Percentiles rank a stretch among this genome's conserved stretches.
These are phyloP conservation scores for Chelonus formosanus DNA, from an alignment of 2,888 invertebrate genomes.

Conservation along the genomic window DNA sequence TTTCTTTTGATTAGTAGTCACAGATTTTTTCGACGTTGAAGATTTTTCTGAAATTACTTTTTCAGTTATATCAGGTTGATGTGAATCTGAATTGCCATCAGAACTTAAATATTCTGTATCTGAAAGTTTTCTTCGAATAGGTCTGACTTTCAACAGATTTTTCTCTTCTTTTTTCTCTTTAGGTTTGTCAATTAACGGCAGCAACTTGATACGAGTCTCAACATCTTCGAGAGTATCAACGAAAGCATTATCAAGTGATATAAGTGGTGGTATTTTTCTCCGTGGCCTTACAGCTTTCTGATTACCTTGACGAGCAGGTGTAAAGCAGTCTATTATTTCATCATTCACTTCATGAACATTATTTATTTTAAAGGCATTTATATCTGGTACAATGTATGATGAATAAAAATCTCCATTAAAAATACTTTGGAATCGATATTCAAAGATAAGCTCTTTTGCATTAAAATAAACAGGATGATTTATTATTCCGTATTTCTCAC, in stretches of 20 bases:
- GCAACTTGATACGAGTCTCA: slow-evolving; percentile 5
- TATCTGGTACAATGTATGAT: slow-evolving; percentile 46
- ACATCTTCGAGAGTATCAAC: slow-evolving; percentile 38
- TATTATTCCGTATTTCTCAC: slow-evolving; percentile 45
- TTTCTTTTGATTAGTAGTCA: too few relatives aligned
- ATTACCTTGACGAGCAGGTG: slow-evolving; percentile 38
- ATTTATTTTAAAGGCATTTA: slow-evolving; percentile 39
- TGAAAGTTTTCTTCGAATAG: slow-evolving; percentile 31
- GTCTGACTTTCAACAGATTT: slow-evolving; percentile 21
- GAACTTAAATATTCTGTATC: slow-evolving; percentile 5
- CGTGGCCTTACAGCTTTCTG: slow-evolving; percentile 40
- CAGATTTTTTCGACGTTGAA: slow-evolving; percentile 33
- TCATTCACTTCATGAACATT: slow-evolving; percentile 2
- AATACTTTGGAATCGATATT: slow-evolving; percentile 43
- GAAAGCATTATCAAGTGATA: slow-evolving; percentile 45
- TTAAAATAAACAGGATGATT: slow-evolving; percentile 50
- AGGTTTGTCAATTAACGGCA: slow-evolving; percentile 14
- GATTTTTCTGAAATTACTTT: slow-evolving; percentile 25
- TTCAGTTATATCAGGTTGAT: neutral
- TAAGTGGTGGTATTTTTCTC: slow-evolving; percentile 44
- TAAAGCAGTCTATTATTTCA: slow-evolving; percentile 38
- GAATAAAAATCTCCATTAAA: slow-evolving; percentile 31
- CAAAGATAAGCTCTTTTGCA: slow-evolving; percentile 46
- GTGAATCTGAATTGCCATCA: too few relatives aligned
- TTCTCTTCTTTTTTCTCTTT: slow-evolving; percentile 14